Evolutionary conservation across 2,113 vertebrate species (phyloP), one percentile per base, ranked within the genome.

Genomic region (Sinocyclocheilus grahami): DNA sequence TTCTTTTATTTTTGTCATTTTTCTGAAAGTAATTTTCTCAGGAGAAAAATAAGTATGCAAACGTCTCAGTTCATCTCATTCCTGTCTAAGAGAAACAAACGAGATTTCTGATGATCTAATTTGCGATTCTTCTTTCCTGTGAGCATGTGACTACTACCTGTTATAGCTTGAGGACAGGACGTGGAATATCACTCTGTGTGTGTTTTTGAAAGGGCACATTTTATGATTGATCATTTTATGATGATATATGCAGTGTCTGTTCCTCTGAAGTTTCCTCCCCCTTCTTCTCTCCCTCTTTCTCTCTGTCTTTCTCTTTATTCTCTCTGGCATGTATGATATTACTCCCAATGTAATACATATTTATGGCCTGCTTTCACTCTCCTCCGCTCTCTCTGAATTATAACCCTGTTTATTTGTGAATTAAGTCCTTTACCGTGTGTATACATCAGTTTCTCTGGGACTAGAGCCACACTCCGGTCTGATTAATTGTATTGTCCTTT

Each of bases 381-480:
- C 86, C 63, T 83, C 78, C 69, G n/a, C n/a, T 90, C 90, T 89
- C 85, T 89, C 90, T 94, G 94, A 93, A 94, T 95, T 94, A 93
- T 92, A 86, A 75, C 90, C 87, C 93, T 91, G 94, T 95, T 93
- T 94, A 95, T 95, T 95, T 91, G 90, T 93, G 86, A 94, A 93
- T 94, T 92, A 93, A 92, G 86, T 93, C 90, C 92, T 93, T 95
- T 93, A 93, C 92, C 86, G 91, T 93, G 93, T 92, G 89, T 90
- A 90, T 92, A 90, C 91, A 93, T 93, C 91, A 85, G 90, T 94
- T 94, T 93, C 89, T 90, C 76, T 71, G 88, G 84, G 82, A 89
- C 90, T 85, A 42, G 30, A 74, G 82, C 51, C 67, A 83, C 69
- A n/a, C 48, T 58, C 67, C 69, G 69, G 85, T 75, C 84, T 93